These are phyloP conservation scores for Symphodus melops DNA, from an alignment of 2,113 vertebrate genomes.

Conservation along the genomic window DNA sequence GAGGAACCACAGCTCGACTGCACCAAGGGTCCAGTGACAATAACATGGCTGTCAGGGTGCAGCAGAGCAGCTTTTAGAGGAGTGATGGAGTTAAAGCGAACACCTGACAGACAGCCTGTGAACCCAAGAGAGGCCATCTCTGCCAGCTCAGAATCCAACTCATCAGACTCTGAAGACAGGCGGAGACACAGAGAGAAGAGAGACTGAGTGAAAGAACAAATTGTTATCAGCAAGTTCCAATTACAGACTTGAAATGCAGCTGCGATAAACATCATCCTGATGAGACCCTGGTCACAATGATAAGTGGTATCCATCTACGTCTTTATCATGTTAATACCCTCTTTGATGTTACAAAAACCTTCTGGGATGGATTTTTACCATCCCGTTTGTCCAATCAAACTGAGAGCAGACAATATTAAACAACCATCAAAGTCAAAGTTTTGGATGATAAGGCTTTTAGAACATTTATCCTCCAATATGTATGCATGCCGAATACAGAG, in stretches of 20 bases:
- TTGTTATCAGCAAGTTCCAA: conserved; percentile 14
- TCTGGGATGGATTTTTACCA: neutral
- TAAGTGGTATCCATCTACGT: conserved; percentile 1
- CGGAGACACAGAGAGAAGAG: conserved; percentile 5
- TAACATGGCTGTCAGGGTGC: conserved; percentile 82
- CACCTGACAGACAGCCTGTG: conserved; percentile 92
- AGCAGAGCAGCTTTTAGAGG: conserved; percentile 92
- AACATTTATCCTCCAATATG: neutral
- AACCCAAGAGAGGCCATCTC: conserved; percentile 88
- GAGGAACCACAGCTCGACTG: conserved; percentile 89
- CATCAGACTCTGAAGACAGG: conserved; percentile 65
- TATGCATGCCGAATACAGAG: neutral
- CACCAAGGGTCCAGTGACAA: conserved; percentile 85
- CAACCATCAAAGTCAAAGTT: conserved; percentile 1
- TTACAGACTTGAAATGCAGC: neutral
- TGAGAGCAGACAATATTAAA: neutral
- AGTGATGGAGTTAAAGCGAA: conserved; percentile 91
- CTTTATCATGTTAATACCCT: conserved; percentile 19
- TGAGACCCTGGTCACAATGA: neutral
- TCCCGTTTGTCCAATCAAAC: neutral
- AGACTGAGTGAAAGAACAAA: neutral
- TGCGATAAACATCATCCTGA: conserved; percentile 14
- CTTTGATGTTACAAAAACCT: neutral
- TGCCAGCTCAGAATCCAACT: conserved; percentile 85
- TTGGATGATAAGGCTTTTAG: neutral